Base-by-base conservation (phyloP, 2,797 vertebrate genomes). In the Pampus argenteus region DNA sequence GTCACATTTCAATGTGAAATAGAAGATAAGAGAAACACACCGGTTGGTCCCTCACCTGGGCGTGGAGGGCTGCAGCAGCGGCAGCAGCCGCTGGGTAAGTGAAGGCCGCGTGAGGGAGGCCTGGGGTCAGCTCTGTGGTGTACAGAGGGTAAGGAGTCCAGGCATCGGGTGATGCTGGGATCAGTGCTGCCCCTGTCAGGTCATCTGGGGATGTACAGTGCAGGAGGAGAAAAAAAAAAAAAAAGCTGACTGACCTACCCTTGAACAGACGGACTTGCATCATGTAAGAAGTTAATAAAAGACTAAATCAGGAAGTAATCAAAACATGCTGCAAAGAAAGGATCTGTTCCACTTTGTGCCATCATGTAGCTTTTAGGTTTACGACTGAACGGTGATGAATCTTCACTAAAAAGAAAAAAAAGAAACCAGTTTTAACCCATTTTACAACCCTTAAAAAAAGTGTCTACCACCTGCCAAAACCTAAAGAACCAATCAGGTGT, bases 111-210 rank as follows among this genome's bases (percentile, higher is more conserved):
- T 99, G 98, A 66, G 98, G 98, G 68, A 99, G 96, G 81, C 97
- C 96, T 0, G 98, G 98, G 88, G 96, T 95, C 86, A 99, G 93
- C 93, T 99, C 98, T 0, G 97, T 96, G 90, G 97, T 96, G 90
- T 99, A 99, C 66, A 99, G 94, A 0, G 98, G 97, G 84, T 99
- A 99, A 34, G 98, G 98, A 78, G 97, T 95, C 98, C 98, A 99
- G 0, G 97, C 95, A 84, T 99, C 98, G 0, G 98, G 97, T 40
- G 98, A 98, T 0, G 98, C 97, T 28, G 98, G 97, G 73, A 99
- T 99, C 81, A 99, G 93, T 86, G 98, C 95, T 9, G 98, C 96
- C 91, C 98, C 98, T 6, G 97, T 96, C 93, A 99, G 94, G 91
- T 99, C 98, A 95, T 99, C 98, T 99, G 84, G 26, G 69, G 71